Evolutionary conservation across 2,797 vertebrate species (phyloP).

Genomic region (Falco concolor): DNA sequence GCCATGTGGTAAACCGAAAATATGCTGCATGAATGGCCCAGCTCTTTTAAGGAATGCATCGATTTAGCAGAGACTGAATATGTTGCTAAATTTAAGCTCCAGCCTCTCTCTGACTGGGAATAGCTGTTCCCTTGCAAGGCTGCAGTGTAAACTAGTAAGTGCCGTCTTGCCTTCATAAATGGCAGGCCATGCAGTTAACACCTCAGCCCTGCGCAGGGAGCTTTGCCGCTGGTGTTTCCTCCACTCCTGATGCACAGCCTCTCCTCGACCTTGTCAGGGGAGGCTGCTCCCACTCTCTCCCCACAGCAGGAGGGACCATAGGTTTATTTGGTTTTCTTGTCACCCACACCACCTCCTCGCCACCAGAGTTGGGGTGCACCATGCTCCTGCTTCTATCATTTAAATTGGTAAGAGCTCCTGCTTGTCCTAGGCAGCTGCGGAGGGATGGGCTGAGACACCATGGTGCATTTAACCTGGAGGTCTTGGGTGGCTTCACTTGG

Average conservation of each 20-base stretch:
- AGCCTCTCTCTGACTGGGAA: background rate
- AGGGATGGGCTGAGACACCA: accelerated
- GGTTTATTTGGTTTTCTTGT: background rate
- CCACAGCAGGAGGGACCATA: background rate
- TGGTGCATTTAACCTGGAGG: background rate
- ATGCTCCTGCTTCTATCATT: background rate
- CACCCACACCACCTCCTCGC: background rate
- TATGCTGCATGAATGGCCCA: background rate
- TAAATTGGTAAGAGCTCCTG: background rate
- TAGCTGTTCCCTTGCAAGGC: background rate
- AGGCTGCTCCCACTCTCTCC: background rate
- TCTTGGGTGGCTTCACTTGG: background rate
- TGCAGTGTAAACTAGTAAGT: background rate
- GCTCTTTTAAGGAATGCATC: background rate
- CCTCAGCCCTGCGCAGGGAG: background rate
- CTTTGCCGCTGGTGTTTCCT: background rate
- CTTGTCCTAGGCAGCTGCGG: background rate
- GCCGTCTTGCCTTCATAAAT: background rate
- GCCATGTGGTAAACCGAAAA: constrained; percentile 48
- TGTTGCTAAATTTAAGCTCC: background rate
- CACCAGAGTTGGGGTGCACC: background rate
- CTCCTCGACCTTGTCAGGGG: accelerated
- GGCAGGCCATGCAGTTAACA: background rate
- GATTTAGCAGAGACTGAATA: background rate
- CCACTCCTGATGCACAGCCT: accelerated